Evolutionary conservation across 2,888 invertebrate species (phyloP).

Genomic region (Epiblema foenella): DNA sequence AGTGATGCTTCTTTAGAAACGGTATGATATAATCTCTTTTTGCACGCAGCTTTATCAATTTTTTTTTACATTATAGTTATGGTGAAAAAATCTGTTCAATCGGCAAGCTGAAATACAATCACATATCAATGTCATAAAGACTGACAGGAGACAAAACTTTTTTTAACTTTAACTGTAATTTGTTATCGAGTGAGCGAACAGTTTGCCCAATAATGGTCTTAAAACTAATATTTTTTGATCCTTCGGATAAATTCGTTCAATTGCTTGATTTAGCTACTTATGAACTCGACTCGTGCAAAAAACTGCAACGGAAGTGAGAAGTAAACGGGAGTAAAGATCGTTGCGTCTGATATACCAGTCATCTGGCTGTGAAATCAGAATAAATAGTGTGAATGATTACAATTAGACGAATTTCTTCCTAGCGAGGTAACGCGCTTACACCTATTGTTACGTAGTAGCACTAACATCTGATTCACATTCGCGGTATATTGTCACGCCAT

Average conservation of each 20-base stretch:
- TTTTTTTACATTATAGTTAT: too few relatives aligned
- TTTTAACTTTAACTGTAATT: too few relatives aligned
- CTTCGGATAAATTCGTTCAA: background rate
- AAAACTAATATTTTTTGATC: background rate
- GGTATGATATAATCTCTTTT: constrained; percentile 14
- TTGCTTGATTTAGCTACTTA: background rate
- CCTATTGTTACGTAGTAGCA: constrained; percentile 56
- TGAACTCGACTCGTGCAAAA: constrained; percentile 4
- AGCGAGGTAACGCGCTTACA: constrained; percentile 52
- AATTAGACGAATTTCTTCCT: constrained; percentile 50
- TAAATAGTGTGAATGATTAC: constrained; percentile 51
- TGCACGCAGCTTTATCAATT: constrained; percentile 7
- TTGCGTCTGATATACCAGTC: constrained; percentile 33
- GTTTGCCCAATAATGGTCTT: background rate
- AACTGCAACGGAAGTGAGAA: background rate
- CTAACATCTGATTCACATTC: constrained; percentile 54
- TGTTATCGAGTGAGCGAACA: background rate
- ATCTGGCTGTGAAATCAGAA: constrained; percentile 38
- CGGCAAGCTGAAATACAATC: too few relatives aligned
- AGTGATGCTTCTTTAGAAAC: constrained; percentile 12
- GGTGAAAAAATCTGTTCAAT: too few relatives aligned
- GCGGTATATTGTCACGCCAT: constrained; percentile 53
- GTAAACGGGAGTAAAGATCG: constrained; percentile 25
- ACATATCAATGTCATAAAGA: too few relatives aligned
- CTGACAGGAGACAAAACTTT: too few relatives aligned